Percentiles rank a stretch among this genome's conserved stretches.
phyloP scores from a whole-genome alignment of 1,140 invertebrate genomes.

The Scaptomyza graminum region DNA sequence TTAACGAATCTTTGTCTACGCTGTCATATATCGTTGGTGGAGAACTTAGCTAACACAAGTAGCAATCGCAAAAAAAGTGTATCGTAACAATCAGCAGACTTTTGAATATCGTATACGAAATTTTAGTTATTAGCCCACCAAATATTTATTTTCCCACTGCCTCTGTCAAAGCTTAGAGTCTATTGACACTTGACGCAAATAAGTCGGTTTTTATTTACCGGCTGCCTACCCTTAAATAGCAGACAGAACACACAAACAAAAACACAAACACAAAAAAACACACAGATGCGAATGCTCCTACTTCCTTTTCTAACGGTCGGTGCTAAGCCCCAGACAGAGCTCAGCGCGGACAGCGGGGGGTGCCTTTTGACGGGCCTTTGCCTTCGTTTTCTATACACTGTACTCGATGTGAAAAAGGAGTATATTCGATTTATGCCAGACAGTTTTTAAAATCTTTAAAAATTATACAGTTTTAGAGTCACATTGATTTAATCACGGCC shows the following conservation, averaged over 20 bases:
- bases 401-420: neutral
- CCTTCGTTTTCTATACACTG: constrained; percentile 12
- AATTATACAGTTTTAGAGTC: too few species aligned
- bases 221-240: neutral
- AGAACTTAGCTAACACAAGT: neutral
- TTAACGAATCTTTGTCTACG: neutral
- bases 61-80: neutral
- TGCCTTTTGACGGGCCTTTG: constrained; percentile 7
- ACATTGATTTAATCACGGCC: too few species aligned
- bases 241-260: constrained; percentile 9
- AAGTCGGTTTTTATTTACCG: constrained; percentile 12
- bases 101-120: neutral
- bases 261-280: constrained; percentile 18
- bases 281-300: constrained; percentile 55
- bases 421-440: neutral
- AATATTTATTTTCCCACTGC: neutral
- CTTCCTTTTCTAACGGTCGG: constrained; percentile 64
- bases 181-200: constrained; percentile 64
- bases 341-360: constrained; percentile 36
- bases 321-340: constrained; percentile 57
- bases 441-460: too few species aligned
- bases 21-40: neutral
- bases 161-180: constrained; percentile 56
- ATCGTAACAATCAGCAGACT: constrained; percentile 6
- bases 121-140: too few species aligned